Evolutionary conservation across 2,888 invertebrate genomes (phyloP).

Genomic region (Salpingus planirostris): DNA sequence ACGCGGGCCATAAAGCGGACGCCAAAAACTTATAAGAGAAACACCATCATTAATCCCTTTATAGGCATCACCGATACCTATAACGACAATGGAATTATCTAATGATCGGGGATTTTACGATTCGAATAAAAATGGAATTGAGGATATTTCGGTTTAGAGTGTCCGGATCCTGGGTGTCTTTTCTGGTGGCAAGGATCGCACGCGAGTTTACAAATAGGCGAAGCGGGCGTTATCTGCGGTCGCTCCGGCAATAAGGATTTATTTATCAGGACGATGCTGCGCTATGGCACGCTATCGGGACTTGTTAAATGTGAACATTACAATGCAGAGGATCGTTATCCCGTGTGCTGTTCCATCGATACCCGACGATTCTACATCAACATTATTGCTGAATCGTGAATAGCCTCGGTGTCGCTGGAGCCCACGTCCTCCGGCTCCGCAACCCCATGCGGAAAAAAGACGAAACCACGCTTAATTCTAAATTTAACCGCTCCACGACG

Average conservation of each 20-base stretch:
- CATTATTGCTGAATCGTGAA: constrained; percentile 43
- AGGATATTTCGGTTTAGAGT: too few relatives aligned
- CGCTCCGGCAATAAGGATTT: constrained; percentile 37
- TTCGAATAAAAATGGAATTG: too few relatives aligned
- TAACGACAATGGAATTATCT: too few relatives aligned
- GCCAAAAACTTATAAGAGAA: too few relatives aligned
- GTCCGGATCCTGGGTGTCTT: background rate
- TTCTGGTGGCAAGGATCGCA: constrained; percentile 6
- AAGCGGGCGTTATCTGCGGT: constrained; percentile 32
- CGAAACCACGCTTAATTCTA: too few relatives aligned
- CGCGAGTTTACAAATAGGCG: constrained; percentile 34
- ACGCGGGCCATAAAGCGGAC: too few relatives aligned
- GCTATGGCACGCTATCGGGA: constrained; percentile 33
- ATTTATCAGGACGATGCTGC: constrained; percentile 33
- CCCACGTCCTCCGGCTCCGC: constrained; percentile 26
- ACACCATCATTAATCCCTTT: too few relatives aligned
- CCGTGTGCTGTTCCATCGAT: constrained; percentile 39
- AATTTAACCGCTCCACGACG: too few relatives aligned
- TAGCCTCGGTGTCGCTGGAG: constrained; percentile 36
- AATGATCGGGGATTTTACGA: too few relatives aligned
- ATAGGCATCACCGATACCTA: too few relatives aligned
- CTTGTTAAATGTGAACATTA: constrained; percentile 43
- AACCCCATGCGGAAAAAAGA: too few relatives aligned
- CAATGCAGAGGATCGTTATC: constrained; percentile 43
- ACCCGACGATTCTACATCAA: constrained; percentile 41